Base-by-base conservation (phyloP, 2,797 vertebrate genomes). In the Anguilla megastoma region DNA sequence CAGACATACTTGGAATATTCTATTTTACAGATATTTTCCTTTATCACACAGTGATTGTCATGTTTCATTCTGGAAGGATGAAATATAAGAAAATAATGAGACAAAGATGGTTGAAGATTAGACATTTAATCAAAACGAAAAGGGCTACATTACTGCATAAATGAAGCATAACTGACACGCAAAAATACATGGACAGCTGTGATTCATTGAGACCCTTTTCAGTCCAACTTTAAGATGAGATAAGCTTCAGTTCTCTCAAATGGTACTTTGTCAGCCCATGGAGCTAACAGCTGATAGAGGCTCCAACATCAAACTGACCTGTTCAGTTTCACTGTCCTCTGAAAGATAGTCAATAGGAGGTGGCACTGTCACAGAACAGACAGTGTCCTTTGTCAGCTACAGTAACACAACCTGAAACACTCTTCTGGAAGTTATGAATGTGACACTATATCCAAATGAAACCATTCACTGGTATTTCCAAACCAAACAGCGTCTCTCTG, bases 401-500 rank as follows among this genome's bases (percentile, higher is more conserved):
- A 82, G 24, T 24, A 82, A 79, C 33, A 18, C 41, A 85, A 85
- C 24, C n/a, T 52, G 24, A 2, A 30, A 52, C 21, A 12, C 52
- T 14, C 27, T 84, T n/a, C 83, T 83, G 60, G 60, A 7, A 21
- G 21, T 63, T 24, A 21, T n/a, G 24, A 27, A 60, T 85, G 16
- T n/a, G 60, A 63, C 58, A 66, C 58, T 18, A 85, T 27, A 18
- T 79, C 16, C 84, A 79, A 36, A 50, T 86, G n/a, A 88, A 86
- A 36, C 45, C 21, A 36, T 50, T 54, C 82, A 36, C 63, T 1
- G 48, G 63, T 74, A 85, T 85, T 76, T 71, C 24, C 80, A 69
- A 84, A 87, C 80, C 80, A 87, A 84, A 84, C 54, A 83, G 80
- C 79, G 18, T n/a, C 21, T 52, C 50, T 79, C 33, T 88, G 27